These are phyloP conservation scores for Morinoia aosen DNA, from an alignment of 2,888 invertebrate genomes.

Conservation along the genomic window DNA sequence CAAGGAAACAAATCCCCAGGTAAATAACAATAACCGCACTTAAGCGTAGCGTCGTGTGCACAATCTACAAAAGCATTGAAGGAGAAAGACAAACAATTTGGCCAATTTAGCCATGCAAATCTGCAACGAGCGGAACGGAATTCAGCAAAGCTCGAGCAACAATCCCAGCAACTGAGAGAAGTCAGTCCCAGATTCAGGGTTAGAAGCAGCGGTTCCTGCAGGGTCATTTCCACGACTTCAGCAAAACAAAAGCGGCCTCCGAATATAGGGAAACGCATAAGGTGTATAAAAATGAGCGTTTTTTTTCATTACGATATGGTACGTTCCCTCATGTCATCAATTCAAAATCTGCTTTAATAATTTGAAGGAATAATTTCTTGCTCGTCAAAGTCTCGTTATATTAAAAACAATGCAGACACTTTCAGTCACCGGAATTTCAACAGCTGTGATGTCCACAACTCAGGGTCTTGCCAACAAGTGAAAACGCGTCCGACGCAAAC, in stretches of 20 bases:
- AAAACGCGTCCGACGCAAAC: neutral
- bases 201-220: neutral
- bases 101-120: neutral
- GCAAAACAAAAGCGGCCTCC: neutral
- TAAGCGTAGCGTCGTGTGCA: no score
- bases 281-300: neutral
- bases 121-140: neutral
- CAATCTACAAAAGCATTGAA: no score
- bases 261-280: neutral
- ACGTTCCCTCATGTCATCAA: neutral
- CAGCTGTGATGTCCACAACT: neutral
- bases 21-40: no score
- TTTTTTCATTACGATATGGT: neutral
- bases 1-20: neutral
- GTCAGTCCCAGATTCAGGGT: neutral
- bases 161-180: neutral
- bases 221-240: neutral
- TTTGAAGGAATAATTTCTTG: neutral
- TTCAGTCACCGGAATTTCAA: neutral
- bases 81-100: no score
- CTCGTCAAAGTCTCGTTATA: neutral
- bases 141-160: neutral
- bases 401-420: neutral
- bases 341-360: neutral
- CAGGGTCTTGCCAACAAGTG: neutral